Conservation (phyloP, 2,888 invertebrate species). For the Yponomeuta plumbellus region DNA sequence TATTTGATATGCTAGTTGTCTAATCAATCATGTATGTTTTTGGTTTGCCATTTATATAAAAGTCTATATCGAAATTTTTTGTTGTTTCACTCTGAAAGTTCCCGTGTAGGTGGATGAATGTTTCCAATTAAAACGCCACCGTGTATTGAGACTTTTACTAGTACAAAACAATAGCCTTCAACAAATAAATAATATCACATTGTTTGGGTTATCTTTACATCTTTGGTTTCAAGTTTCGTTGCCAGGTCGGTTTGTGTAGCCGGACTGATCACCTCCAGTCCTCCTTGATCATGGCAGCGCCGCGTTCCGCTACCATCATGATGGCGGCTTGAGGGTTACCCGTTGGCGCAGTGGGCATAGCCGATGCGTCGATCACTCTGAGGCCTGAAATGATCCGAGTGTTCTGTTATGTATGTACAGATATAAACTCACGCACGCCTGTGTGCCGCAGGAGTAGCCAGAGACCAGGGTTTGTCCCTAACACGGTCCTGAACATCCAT, state of each 20-base stretch:
- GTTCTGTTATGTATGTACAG: neutral
- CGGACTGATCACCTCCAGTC: slow-evolving; percentile 33
- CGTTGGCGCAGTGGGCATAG: slow-evolving; percentile 59
- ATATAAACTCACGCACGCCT: neutral
- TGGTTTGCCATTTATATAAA: slow-evolving; percentile 29
- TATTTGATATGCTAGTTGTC: slow-evolving; percentile 30
- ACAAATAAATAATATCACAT: neutral
- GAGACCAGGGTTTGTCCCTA: no score
- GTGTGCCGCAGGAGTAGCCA: no score
- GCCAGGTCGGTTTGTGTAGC: neutral
- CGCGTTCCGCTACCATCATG: slow-evolving; percentile 60
- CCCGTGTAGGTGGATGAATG: neutral
- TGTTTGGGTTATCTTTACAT: neutral
- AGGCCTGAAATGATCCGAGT: slow-evolving; percentile 33
- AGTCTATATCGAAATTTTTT: neutral
- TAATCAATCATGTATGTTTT: slow-evolving; percentile 56
- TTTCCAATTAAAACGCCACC: neutral
- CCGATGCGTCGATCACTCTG: slow-evolving; percentile 74
- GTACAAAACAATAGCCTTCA: neutral
- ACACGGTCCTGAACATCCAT: no score
- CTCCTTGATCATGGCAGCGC: slow-evolving; percentile 44
- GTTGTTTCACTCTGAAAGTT: neutral
- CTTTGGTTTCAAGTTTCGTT: neutral
- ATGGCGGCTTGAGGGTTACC: slow-evolving; percentile 51
- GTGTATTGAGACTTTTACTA: neutral